Conservation (phyloP, 2,888 invertebrate genomes). For the Atrina japonica region DNA sequence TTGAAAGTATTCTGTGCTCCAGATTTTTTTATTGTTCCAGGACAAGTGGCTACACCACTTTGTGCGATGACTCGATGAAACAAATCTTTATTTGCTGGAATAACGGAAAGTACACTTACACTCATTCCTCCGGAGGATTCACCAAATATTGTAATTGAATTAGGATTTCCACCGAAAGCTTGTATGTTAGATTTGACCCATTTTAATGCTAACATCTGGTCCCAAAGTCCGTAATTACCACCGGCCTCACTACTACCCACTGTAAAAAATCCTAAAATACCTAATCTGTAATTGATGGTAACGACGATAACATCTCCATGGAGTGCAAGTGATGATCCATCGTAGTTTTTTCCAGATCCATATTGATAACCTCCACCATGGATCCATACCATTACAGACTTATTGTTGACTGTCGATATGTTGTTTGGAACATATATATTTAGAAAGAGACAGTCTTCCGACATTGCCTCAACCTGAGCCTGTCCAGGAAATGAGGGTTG, state of each 20-base stretch:
- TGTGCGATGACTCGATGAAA: conserved; percentile 6
- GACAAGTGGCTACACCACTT: not conserved
- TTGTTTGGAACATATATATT: conserved; percentile 3
- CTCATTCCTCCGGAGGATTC: not conserved
- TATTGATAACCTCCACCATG: not conserved
- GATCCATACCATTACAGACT: conserved; percentile 2
- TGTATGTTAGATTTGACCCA: not conserved
- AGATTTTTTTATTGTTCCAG: not conserved
- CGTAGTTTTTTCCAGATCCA: not conserved
- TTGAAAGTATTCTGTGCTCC: not conserved
- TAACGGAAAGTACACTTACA: not conserved
- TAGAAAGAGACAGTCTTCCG: not conserved
- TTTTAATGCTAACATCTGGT: not conserved
- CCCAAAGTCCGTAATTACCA: not conserved
- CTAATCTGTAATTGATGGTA: conserved; percentile 1
- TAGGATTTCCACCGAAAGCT: not conserved
- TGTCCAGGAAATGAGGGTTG: too few relatives aligned
- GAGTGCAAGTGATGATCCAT: not conserved
- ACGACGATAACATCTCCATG: not conserved
- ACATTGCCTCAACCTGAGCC: not conserved
- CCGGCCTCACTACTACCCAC: not conserved
- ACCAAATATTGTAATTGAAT: not conserved
- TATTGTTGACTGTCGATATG: not conserved
- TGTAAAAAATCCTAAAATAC: not conserved
- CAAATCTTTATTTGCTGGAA: not conserved